A percentile compares a stretch with the other conserved stretches of the same genome.
phyloP scores from a whole-genome alignment of 2,888 invertebrate species.

The Acronicta aceris region DNA sequence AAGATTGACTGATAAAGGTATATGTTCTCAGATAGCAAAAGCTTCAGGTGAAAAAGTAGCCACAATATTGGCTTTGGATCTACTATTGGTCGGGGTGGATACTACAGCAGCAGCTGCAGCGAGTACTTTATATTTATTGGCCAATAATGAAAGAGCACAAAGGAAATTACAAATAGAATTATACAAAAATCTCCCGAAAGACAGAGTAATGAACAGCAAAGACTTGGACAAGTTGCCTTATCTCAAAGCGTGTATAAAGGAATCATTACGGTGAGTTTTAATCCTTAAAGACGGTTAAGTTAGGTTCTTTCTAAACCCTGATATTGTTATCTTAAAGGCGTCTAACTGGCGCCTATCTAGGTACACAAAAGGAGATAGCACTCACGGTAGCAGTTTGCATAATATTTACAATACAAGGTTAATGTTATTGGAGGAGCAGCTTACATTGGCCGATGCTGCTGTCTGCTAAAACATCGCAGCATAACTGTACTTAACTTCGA shows the following conservation, averaged over 20 bases:
- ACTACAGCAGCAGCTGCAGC: slow-evolving; percentile 94
- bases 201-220: slow-evolving; percentile 88
- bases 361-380: slow-evolving; percentile 55
- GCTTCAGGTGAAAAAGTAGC: slow-evolving; percentile 85
- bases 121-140: slow-evolving; percentile 93
- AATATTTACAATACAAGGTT: slow-evolving; percentile 69
- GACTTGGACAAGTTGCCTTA: slow-evolving; percentile 91
- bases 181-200: slow-evolving; percentile 86
- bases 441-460: slow-evolving; percentile 37
- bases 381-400: slow-evolving; percentile 68
- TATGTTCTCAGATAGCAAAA: slow-evolving; percentile 81
- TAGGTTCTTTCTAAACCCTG: slow-evolving; percentile 1
- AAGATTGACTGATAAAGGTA: slow-evolving; percentile 82
- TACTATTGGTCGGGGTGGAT: slow-evolving; percentile 94
- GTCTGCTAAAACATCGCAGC: slow-evolving; percentile 8
- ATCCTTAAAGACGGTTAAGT: slow-evolving; percentile 5
- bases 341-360: slow-evolving; percentile 50
- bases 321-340: slow-evolving; percentile 33
- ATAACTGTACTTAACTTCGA: slow-evolving; percentile 1
- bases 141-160: slow-evolving; percentile 92
- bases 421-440: slow-evolving; percentile 57
- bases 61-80: slow-evolving; percentile 93
- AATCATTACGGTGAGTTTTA: slow-evolving; percentile 91
- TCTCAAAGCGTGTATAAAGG: slow-evolving; percentile 93
- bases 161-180: slow-evolving; percentile 91